Conservation (phyloP, 2,888 invertebrate species). For the Stenurella melanura region DNA sequence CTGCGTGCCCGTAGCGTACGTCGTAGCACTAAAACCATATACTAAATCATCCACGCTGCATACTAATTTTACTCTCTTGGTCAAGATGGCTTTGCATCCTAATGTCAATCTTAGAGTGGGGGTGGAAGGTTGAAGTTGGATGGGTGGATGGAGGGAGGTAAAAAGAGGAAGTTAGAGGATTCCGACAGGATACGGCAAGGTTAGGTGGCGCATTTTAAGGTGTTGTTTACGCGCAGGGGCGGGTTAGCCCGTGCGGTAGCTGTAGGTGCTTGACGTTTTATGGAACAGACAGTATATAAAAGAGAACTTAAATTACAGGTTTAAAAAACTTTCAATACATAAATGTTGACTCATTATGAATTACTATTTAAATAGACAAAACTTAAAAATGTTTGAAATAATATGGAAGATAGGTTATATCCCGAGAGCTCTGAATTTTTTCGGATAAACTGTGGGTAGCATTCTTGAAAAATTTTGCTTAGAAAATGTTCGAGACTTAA, state of each 20-base stretch:
- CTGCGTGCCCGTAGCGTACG: slow-evolving; percentile 21
- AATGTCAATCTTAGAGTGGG: slow-evolving; percentile 33
- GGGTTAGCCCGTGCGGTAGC: not conserved
- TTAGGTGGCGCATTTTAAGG: slow-evolving; percentile 55
- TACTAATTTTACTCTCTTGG: slow-evolving; percentile 55
- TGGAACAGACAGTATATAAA: no score
- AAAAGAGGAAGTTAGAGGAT: slow-evolving; percentile 54
- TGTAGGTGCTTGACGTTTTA: no score
- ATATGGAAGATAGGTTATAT: no score
- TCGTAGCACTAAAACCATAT: slow-evolving; percentile 33
- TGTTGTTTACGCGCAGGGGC: slow-evolving; percentile 13
- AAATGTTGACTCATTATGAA: no score
- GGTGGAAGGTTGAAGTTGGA: slow-evolving; percentile 43
- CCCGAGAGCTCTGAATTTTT: no score
- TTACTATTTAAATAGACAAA: no score
- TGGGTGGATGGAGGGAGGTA: slow-evolving; percentile 48
- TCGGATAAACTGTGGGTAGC: no score
- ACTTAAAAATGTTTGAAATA: no score
- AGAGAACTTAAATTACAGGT: no score
- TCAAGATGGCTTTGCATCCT: slow-evolving; percentile 38
- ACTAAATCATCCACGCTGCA: slow-evolving; percentile 52
- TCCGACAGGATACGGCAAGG: slow-evolving; percentile 60
- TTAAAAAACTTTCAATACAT: no score
- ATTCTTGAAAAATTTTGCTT: no score
- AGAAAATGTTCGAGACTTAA: no score